These are phyloP conservation scores for Cercocebus atys DNA, from an alignment of 2,113 vertebrate species.

Conservation along the genomic window DNA sequence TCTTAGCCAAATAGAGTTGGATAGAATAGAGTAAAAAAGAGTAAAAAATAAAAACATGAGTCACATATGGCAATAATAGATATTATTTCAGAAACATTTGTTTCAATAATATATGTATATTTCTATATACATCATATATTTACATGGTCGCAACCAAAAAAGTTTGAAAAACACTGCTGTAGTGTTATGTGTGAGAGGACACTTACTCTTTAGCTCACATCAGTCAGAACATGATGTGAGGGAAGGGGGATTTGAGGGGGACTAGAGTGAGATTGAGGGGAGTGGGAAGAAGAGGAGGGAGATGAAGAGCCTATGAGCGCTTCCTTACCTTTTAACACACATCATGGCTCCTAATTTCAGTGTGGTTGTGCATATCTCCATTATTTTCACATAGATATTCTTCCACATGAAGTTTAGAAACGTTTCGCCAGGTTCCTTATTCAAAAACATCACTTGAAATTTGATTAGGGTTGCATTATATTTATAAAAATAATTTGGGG, in stretches of 20 bases:
- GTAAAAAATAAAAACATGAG: background rate
- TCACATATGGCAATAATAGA: background rate
- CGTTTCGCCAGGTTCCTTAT: background rate
- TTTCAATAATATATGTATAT: background rate
- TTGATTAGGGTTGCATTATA: background rate
- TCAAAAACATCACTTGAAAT: background rate
- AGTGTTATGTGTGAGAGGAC: background rate
- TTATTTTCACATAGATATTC: background rate
- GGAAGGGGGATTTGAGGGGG: background rate
- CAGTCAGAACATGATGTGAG: background rate
- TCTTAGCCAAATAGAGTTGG: background rate
- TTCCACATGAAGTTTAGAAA: background rate
- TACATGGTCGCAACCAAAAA: background rate
- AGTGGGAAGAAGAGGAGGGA: accelerated
- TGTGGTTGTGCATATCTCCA: background rate
- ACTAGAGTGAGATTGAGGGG: background rate
- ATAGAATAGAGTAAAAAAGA: background rate
- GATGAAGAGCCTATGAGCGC: background rate
- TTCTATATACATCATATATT: background rate
- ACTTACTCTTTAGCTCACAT: background rate
- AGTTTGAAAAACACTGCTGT: background rate
- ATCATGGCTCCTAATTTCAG: background rate
- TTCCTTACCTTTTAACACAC: background rate
- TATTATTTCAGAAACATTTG: background rate
- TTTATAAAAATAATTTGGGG: background rate